Conservation (phyloP, 2,888 invertebrate species). For the Pecten maximus region DNA sequence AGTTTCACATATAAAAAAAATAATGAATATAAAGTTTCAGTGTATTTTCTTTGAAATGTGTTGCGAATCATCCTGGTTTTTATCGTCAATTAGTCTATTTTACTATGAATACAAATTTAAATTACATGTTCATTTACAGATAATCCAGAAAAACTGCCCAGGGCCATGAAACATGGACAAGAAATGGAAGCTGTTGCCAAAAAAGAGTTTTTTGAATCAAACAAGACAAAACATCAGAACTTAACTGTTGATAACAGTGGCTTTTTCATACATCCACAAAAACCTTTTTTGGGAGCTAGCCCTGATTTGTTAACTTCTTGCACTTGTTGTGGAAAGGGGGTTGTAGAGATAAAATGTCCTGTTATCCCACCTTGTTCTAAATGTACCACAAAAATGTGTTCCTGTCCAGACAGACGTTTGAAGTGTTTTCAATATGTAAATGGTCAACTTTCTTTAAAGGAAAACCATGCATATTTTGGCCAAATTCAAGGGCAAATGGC, state of each 20-base stretch:
- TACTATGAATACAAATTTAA: too few species aligned
- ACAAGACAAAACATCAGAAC: not conserved
- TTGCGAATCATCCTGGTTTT: too few species aligned
- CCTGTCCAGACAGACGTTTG: not conserved
- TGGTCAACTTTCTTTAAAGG: not conserved
- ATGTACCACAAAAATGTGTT: not conserved
- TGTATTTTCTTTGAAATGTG: too few species aligned
- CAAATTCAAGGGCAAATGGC: not conserved
- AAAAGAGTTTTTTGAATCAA: not conserved
- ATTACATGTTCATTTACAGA: too few species aligned
- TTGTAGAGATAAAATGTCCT: constrained; percentile 13
- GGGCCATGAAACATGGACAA: too few species aligned
- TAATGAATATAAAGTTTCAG: too few species aligned
- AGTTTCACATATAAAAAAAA: too few species aligned
- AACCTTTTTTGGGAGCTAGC: not conserved
- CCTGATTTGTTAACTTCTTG: not conserved
- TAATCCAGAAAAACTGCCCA: too few species aligned
- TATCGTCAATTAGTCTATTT: too few species aligned
- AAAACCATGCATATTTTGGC: not conserved
- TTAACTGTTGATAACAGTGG: not conserved
- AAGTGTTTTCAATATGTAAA: not conserved
- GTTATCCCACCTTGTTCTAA: not conserved
- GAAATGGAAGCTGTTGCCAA: too few species aligned
- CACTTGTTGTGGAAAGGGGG: not conserved
- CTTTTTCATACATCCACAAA: not conserved